Conservation (phyloP, 2,113 vertebrate genomes). For the Phalacrocorax carbo region DNA sequence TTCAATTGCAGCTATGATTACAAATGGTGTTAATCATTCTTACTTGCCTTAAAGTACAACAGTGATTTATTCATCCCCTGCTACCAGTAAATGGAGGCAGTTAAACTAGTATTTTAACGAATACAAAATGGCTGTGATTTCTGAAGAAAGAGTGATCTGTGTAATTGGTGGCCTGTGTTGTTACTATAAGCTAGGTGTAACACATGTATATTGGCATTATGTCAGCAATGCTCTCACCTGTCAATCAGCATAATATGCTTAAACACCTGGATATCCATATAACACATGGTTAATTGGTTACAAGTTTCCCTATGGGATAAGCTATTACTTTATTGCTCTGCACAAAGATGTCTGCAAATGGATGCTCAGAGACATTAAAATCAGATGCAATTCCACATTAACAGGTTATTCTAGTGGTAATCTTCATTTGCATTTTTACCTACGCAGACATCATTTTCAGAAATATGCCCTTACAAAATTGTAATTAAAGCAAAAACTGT, state of each 20-base stretch:
- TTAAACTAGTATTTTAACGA: neutral
- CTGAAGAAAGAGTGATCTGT: neutral
- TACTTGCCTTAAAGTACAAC: neutral
- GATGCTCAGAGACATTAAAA: neutral
- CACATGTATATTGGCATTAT: neutral
- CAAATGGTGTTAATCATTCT: neutral
- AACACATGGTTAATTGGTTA: conserved; percentile 2
- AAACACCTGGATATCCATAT: neutral
- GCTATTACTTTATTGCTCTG: neutral
- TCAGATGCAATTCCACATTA: neutral
- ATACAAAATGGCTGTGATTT: neutral
- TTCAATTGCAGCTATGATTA: neutral
- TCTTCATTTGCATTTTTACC: neutral
- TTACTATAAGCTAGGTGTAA: neutral
- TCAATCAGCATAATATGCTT: neutral
- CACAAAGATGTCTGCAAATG: neutral
- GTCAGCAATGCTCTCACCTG: neutral
- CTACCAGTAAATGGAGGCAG: neutral
- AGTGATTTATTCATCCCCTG: neutral
- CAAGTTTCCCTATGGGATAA: neutral
- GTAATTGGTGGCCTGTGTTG: neutral
- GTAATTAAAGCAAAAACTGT: neutral
- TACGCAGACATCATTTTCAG: neutral
- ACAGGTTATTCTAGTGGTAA: neutral
- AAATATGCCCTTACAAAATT: neutral